phyloP scores from a whole-genome alignment of 2,888 invertebrate species.

The Caenorhabditis doughertyi region DNA sequence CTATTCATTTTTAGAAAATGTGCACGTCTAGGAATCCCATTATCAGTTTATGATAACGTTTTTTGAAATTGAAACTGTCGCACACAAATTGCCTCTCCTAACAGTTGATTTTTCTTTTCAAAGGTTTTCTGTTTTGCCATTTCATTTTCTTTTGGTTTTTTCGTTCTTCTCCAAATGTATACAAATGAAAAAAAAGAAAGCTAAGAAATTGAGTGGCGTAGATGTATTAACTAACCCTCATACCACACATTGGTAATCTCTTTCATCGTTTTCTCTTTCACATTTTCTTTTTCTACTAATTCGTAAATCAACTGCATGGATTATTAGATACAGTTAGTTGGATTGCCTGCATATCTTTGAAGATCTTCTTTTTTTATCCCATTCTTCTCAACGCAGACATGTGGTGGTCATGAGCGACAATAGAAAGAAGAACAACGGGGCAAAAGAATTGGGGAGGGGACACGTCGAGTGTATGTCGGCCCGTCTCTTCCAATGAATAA shows the following conservation, averaged over 20 bases:
- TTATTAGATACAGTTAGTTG: slow-evolving; percentile 11
- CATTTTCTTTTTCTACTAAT: not conserved
- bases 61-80: not conserved
- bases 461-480: slow-evolving; percentile 45
- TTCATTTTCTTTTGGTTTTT: not conserved
- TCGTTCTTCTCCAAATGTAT: not conserved
- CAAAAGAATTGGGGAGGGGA: slow-evolving; percentile 14
- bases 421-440: slow-evolving; percentile 32
- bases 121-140: slow-evolving; percentile 2
- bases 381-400: slow-evolving; percentile 25
- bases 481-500: slow-evolving; percentile 22
- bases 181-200: not conserved
- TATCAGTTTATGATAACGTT: slow-evolving; percentile 32
- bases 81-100: not conserved
- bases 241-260: slow-evolving; percentile 28
- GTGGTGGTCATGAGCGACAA: slow-evolving; percentile 52
- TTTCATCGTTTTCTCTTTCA: not conserved
- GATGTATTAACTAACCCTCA: not conserved
- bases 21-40: slow-evolving; percentile 31
- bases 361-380: slow-evolving; percentile 30
- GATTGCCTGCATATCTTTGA: slow-evolving; percentile 40
- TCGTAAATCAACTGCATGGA: slow-evolving; percentile 7
- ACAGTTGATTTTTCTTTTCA: slow-evolving; percentile 16
- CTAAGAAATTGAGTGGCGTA: slow-evolving; percentile 10
- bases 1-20: slow-evolving; percentile 26